A percentile compares a stretch with the other conserved stretches of the same genome.
phyloP scores from a whole-genome alignment of 2,888 invertebrate species.

The Nineta flava region DNA sequence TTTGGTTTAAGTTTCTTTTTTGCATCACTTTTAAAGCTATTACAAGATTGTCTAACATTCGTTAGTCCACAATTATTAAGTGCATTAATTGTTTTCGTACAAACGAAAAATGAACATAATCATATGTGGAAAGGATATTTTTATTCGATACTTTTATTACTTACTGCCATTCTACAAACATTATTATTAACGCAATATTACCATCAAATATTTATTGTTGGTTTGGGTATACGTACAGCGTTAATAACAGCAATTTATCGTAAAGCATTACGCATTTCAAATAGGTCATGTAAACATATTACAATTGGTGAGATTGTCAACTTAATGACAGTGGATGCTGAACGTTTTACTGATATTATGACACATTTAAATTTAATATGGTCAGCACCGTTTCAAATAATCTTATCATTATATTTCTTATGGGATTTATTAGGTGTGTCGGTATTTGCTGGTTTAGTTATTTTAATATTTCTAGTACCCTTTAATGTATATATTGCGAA shows the following conservation, averaged over 20 bases:
- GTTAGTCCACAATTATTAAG: slow-evolving; percentile 76
- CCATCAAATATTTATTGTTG: slow-evolving; percentile 77
- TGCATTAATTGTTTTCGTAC: slow-evolving; percentile 33
- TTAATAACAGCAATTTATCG: slow-evolving; percentile 77
- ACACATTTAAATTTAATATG: slow-evolving; percentile 79
- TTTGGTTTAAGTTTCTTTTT: slow-evolving; percentile 79
- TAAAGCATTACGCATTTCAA: slow-evolving; percentile 69
- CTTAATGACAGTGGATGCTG: slow-evolving; percentile 83
- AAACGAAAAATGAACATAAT: slow-evolving; percentile 25
- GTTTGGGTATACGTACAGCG: slow-evolving; percentile 77
- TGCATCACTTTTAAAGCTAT: slow-evolving; percentile 67
- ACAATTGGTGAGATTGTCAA: slow-evolving; percentile 88
- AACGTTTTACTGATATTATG: slow-evolving; percentile 70
- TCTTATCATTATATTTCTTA: slow-evolving; percentile 66
- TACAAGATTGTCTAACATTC: slow-evolving; percentile 75
- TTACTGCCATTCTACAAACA: slow-evolving; percentile 61
- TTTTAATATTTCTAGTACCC: slow-evolving; percentile 87
- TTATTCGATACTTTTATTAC: slow-evolving; percentile 52
- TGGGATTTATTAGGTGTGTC: slow-evolving; percentile 75
- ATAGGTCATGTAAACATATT: slow-evolving; percentile 61
- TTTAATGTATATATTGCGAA: slow-evolving; percentile 74
- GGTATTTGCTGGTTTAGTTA: slow-evolving; percentile 80
- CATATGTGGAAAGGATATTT: slow-evolving; percentile 75
- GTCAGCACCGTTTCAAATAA: slow-evolving; percentile 83
- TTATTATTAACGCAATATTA: slow-evolving; percentile 80